phyloP scores from a whole-genome alignment of 1,140 invertebrate genomes.

The Psilanteris sp. region DNA sequence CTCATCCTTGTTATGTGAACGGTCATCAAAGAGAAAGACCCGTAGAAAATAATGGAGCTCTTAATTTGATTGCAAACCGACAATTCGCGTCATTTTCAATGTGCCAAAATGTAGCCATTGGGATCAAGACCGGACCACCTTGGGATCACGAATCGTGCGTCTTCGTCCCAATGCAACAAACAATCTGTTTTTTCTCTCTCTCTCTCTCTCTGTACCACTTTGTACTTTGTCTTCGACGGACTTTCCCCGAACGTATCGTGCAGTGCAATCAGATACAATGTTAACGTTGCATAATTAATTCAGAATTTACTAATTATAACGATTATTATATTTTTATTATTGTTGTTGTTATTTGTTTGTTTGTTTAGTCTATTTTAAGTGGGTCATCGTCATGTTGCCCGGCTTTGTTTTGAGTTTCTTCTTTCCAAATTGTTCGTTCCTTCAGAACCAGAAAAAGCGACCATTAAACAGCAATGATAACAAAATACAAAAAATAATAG shows the following conservation, averaged over 20 bases:
- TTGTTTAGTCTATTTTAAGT: conserved; percentile 75
- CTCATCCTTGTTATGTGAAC: conserved; percentile 44
- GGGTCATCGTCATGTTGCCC: conserved; percentile 72
- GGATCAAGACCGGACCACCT: conserved; percentile 12
- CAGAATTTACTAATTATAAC: conserved; percentile 50
- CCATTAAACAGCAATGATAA: too few relatives aligned
- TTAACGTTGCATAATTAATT: conserved; percentile 38
- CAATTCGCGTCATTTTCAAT: conserved; percentile 67
- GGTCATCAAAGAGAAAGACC: conserved; percentile 27
- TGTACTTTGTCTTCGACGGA: too few relatives aligned
- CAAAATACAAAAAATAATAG: too few relatives aligned
- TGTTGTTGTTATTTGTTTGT: conserved; percentile 78
- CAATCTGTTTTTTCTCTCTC: conserved; percentile 16
- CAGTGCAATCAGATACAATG: conserved; percentile 41
- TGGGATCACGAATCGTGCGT: background rate
- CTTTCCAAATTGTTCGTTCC: too few relatives aligned
- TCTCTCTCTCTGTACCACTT: too few relatives aligned
- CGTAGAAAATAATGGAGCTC: conserved; percentile 39
- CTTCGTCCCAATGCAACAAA: conserved; percentile 24
- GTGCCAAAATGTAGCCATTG: conserved; percentile 77
- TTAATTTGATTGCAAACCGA: conserved; percentile 29
- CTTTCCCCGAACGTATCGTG: conserved; percentile 41
- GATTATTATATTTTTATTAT: conserved; percentile 69
- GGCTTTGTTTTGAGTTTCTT: conserved; percentile 69
- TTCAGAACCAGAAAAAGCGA: too few relatives aligned